A percentile compares a stretch with the other conserved stretches of the same genome.
Evolutionary conservation across 2,797 vertebrate species (phyloP).

Genomic region (Thalassophryne amazonica): DNA sequence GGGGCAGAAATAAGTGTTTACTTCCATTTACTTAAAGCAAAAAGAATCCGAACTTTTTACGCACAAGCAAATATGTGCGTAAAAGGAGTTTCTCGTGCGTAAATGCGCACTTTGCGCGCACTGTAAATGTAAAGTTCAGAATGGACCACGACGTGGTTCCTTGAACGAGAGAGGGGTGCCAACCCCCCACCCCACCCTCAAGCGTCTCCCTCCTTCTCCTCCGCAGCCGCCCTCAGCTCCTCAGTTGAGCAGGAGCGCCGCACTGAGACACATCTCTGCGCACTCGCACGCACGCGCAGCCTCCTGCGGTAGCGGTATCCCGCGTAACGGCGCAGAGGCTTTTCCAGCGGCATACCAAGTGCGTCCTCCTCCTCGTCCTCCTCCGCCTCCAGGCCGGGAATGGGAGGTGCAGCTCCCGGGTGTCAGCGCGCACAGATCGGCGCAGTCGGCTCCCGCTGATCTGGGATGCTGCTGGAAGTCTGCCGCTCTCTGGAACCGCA

Average conservation of each 20-base stretch:
- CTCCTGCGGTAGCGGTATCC: constrained; percentile 82
- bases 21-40: too few species aligned
- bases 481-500: constrained; percentile 60
- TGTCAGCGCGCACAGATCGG: constrained; percentile 66
- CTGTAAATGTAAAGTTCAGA: too few species aligned
- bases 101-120: too few species aligned
- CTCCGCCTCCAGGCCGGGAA: too few species aligned
- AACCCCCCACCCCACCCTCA: too few species aligned
- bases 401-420: constrained; percentile 67
- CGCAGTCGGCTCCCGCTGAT: constrained; percentile 64
- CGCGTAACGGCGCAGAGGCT: constrained; percentile 60
- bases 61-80: too few species aligned
- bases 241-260: constrained; percentile 74
- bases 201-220: constrained; percentile 56
- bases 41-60: too few species aligned
- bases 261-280: constrained; percentile 73
- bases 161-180: too few species aligned
- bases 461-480: constrained; percentile 70
- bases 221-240: constrained; percentile 69
- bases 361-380: too few species aligned
- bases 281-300: constrained; percentile 51
- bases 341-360: constrained; percentile 66
- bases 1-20: too few species aligned
- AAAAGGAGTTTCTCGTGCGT: too few species aligned
- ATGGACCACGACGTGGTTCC: too few species aligned